phyloP scores from a whole-genome alignment of 1,140 invertebrate species.

The Cephus cinctus region DNA sequence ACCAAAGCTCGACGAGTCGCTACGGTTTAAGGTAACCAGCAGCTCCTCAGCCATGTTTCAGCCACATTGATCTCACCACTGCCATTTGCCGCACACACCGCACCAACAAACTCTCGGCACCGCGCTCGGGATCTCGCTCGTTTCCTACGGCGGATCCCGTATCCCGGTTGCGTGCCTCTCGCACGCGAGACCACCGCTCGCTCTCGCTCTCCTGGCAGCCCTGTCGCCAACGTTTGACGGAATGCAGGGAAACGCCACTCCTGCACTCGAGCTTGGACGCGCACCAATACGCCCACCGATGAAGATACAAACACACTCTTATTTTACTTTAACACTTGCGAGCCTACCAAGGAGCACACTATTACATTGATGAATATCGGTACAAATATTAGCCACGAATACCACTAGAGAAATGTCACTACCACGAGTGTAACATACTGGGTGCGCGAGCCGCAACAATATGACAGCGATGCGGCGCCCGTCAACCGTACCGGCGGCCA shows the following conservation, averaged over 20 bases:
- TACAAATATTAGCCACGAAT: not conserved
- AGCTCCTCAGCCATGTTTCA: constrained; percentile 81
- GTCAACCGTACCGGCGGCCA: constrained; percentile 21
- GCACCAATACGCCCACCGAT: constrained; percentile 10
- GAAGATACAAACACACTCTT: not conserved
- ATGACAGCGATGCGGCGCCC: constrained; percentile 16
- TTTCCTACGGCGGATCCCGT: not conserved
- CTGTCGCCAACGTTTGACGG: constrained; percentile 13
- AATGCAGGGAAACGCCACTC: constrained; percentile 13
- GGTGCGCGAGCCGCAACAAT: constrained; percentile 6
- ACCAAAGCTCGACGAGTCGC: constrained; percentile 81
- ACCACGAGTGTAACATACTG: constrained; percentile 6
- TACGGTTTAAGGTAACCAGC: constrained; percentile 78
- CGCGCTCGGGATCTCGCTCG: too few relatives aligned
- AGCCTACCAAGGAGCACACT: not conserved
- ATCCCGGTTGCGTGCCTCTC: not conserved
- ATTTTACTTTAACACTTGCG: too few relatives aligned
- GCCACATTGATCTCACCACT: constrained; percentile 42
- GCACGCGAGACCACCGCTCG: not conserved
- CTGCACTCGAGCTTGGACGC: constrained; percentile 3
- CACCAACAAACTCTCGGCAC: too few relatives aligned
- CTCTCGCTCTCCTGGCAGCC: not conserved
- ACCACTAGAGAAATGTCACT: constrained; percentile 17
- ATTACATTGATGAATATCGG: not conserved
- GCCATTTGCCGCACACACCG: constrained; percentile 31